A percentile compares a stretch with the other conserved stretches of the same genome.
phyloP scores from a whole-genome alignment of 1,140 invertebrate species.

The Gonioctena quinquepunctata region DNA sequence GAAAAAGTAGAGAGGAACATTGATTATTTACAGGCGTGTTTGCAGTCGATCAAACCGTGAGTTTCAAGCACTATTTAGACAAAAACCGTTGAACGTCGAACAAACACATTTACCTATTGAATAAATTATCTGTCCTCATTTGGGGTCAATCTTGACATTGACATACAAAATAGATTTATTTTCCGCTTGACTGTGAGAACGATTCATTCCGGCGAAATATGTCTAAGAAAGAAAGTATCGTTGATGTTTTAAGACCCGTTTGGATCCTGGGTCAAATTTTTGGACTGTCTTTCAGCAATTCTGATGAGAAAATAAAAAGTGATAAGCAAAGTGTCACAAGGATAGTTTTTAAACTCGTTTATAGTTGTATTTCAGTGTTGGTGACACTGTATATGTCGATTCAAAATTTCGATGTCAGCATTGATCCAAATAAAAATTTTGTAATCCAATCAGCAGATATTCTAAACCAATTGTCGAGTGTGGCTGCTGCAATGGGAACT shows the following conservation, averaged over 20 bases:
- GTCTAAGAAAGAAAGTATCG: background rate
- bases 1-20: no score
- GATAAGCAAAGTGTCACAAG: background rate
- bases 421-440: background rate
- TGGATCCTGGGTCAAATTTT: slow-evolving; percentile 1
- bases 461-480: background rate
- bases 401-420: background rate
- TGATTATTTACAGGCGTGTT: no score
- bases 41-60: no score
- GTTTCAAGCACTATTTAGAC: no score
- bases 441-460: slow-evolving; percentile 3
- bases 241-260: background rate
- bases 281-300: background rate
- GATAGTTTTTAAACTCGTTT: background rate
- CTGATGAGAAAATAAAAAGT: background rate
- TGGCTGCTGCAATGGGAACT: background rate
- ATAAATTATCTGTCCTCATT: background rate
- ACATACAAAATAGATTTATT: background rate
- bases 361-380: background rate
- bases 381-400: background rate
- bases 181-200: background rate
- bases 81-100: background rate
- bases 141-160: background rate
- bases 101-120: background rate
- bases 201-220: background rate